Percentiles rank a stretch among this genome's conserved stretches.
Conservation (phyloP, 1,140 invertebrate species). For the Bombus picipes region DNA sequence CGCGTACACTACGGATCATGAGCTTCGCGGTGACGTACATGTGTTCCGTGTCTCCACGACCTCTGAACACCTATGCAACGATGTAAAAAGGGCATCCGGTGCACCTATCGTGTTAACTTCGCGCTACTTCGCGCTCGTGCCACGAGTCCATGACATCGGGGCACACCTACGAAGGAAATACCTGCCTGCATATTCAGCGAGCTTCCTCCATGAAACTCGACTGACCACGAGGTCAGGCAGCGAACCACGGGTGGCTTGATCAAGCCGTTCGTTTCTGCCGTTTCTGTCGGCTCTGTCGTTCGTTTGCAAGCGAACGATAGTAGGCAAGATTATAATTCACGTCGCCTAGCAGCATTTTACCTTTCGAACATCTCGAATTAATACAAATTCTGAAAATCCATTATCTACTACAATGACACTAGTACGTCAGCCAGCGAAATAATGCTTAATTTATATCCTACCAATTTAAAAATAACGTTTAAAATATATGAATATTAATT, state of each 20-base stretch:
- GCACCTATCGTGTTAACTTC: constrained; percentile 67
- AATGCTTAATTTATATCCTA: too few relatives aligned
- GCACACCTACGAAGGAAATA: constrained; percentile 73
- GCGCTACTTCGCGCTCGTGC: constrained; percentile 57
- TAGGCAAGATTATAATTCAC: neutral
- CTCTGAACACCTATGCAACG: constrained; percentile 44
- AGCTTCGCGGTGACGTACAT: constrained; percentile 57
- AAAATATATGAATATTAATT: too few relatives aligned
- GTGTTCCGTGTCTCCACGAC: constrained; percentile 53
- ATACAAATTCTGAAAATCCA: too few relatives aligned
- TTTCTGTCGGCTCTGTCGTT: neutral
- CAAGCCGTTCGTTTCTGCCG: constrained; percentile 16
- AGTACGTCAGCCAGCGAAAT: too few relatives aligned
- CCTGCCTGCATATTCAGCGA: constrained; percentile 62
- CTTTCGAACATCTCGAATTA: too few relatives aligned
- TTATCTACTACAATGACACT: too few relatives aligned
- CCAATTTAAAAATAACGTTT: too few relatives aligned
- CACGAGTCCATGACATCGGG: constrained; percentile 58
- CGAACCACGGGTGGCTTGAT: too few relatives aligned
- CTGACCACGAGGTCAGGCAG: constrained; percentile 3
- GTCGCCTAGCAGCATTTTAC: too few relatives aligned
- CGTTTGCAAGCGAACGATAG: neutral
- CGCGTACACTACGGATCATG: constrained; percentile 27
- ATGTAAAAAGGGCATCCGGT: constrained; percentile 61
- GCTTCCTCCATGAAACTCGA: constrained; percentile 63